Evolutionary conservation across 2,797 vertebrate genomes (phyloP).

Genomic region (Myiotriccus ornatus): DNA sequence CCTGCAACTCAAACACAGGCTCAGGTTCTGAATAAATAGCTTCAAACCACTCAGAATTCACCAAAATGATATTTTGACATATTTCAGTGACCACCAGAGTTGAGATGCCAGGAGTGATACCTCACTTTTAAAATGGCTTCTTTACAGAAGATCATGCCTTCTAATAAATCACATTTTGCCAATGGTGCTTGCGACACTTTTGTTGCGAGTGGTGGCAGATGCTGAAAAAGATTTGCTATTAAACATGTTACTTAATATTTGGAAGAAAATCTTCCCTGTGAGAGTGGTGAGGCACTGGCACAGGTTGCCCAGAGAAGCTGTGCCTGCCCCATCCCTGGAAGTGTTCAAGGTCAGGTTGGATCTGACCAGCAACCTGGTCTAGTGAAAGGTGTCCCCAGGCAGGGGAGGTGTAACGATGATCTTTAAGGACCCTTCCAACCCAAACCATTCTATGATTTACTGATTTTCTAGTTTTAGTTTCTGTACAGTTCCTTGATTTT

Average conservation of each 20-base stretch:
- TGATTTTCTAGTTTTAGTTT: background rate
- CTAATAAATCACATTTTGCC: background rate
- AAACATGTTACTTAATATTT: rapidly evolving
- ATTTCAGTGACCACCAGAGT: background rate
- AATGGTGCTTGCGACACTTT: rapidly evolving
- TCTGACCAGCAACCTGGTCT: background rate
- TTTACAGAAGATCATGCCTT: background rate
- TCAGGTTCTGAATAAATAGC: background rate
- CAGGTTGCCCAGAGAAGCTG: background rate
- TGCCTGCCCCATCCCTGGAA: background rate
- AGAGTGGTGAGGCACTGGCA: background rate
- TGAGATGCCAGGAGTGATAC: background rate
- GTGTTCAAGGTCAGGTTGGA: background rate
- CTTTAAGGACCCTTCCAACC: background rate
- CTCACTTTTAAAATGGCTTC: background rate
- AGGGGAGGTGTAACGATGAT: no score
- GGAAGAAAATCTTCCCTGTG: background rate
- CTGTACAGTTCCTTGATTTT: background rate
- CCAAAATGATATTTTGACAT: background rate
- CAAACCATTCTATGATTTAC: background rate
- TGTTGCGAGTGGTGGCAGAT: background rate
- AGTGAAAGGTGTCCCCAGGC: background rate
- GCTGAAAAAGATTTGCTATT: background rate
- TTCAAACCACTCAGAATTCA: background rate
- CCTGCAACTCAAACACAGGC: background rate